Base-by-base conservation (phyloP, 2,888 invertebrate species). In the Watsonalla binaria region DNA sequence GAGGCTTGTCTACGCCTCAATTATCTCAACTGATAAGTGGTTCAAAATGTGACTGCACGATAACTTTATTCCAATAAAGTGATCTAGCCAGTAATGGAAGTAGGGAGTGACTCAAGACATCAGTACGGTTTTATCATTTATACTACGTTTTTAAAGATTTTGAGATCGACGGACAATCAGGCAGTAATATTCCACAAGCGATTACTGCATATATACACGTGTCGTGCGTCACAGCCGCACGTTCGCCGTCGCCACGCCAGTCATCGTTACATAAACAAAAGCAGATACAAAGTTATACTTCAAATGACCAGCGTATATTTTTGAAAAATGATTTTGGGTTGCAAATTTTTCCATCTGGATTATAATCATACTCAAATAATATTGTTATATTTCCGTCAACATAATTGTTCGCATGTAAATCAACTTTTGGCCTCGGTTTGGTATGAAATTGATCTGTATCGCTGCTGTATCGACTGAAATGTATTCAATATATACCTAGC, bases 1-100 rank as follows among this genome's bases (percentile, higher is more conserved):
- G 49, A 59, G 65, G 63, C 63, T 63, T 60, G 63, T 34, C 65
- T 54, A 53, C 52, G 56, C 58, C 58, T 51, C 53, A 24, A 48
- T 52, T 51, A 46, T 52, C 35, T 24, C 15, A 45, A 47, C 13
- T 7, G 34, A 33, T 46, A 45, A 9, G 9, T 14, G 15, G 49
- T 49, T 37, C 47, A 35, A 35, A 48, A 13, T 34, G 8, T 42
- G 42, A 11, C 5, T 42, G 39, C 15, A 39, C 14, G 6, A 49
- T 49, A 49, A 14, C 14, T 49, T 5, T 37, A 49, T 14, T 9
- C 37, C 9, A 13, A 35, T 48, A 14, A 13, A 37, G 13, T 14
- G 47, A 34, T 48, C 34, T 47, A 33, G 0, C 24, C 34, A 47
- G 34, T 33, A 6, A 33, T 24, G 1, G 24, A 24, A 24, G 24